These are phyloP conservation scores for Amphiura filiformis DNA, from an alignment of 35 echinoderm and acorn worm genomes.

Conservation along the genomic window DNA sequence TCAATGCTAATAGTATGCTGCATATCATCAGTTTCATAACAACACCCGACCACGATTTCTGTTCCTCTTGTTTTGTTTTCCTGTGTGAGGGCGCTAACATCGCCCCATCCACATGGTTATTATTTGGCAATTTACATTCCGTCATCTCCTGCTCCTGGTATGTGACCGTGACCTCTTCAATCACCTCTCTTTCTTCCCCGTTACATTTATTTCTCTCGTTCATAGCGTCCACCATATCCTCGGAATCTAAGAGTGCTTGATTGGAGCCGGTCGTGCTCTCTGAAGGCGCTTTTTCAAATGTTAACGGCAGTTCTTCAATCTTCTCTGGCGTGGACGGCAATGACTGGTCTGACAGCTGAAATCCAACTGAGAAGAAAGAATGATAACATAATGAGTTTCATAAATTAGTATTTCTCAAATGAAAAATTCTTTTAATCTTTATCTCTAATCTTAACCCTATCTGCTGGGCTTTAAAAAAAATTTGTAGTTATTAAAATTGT, in stretches of 20 bases:
- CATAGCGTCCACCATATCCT: neutral
- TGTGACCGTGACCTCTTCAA: neutral
- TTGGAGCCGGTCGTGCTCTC: slow-evolving; percentile 30
- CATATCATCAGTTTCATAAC: neutral
- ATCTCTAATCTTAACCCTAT: neutral
- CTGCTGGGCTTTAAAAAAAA: too few relatives aligned
- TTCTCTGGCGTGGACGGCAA: slow-evolving; percentile 10
- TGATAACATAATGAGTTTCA: neutral
- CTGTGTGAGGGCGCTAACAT: neutral
- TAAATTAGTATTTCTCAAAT: neutral
- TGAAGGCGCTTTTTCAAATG: slow-evolving; percentile 16
- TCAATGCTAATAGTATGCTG: neutral
- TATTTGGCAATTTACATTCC: neutral
- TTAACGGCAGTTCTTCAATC: slow-evolving; percentile 2
- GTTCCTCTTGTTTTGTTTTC: neutral
- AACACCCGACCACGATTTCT: neutral
- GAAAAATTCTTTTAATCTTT: neutral
- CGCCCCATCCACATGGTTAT: slow-evolving; percentile 8
- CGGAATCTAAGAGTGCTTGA: slow-evolving; percentile 1
- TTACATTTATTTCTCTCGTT: neutral
- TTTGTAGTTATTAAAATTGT: too few relatives aligned
- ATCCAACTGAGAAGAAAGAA: neutral
- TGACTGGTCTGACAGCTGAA: slow-evolving; percentile 7
- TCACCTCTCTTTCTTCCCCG: neutral
- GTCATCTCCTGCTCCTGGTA: neutral